Base-by-base conservation (phyloP, 2,113 vertebrate species). In the Anolis sagrei region DNA sequence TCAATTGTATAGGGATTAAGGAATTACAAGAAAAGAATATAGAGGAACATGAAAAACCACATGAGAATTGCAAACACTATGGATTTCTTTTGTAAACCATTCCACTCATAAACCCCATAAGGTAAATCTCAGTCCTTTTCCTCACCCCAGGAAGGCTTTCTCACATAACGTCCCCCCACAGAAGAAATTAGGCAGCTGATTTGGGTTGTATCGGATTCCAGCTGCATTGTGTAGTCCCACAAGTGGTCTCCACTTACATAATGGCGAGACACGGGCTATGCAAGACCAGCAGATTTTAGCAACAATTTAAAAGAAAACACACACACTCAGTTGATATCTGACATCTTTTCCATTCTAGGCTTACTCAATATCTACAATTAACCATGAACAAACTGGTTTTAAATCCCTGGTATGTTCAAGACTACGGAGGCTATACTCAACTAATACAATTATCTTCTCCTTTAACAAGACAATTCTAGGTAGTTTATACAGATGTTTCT, bases 111-210 rank as follows among this genome's bases (percentile, higher is more conserved):
- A 44, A 61, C 54, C 78, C 72, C 29, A 0, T 0, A 66, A 90
- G 92, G 79, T 82, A 87, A 86, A 74, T 80, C 76, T 88, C 9
- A 0, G 48, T 91, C 88, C 70, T 82, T 86, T 91, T 54, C 82
- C 83, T 76, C 76, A 0, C 51, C 61, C 76, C 16, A 66, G 90
- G 80, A 91, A 93, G 86, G 64, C 54, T 75, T 86, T 93, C 90
- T 94, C 93, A 91, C 88, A 91, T 88, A 91, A 93, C 73, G 87
- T 91, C 85, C 89, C 93, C 89, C 91, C 92, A 93, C 90, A 93
- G 90, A 91, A 91, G 80, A 93, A 86, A 76, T 90, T 87, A 78
- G 21, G 70, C 70, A 80, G 70, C 61, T 79, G 62, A 66, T 74
- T 68, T 80, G 81, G 89, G 79, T 19, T 92, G 91, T 91, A 94